Base-by-base conservation (phyloP, 92 coral and sea anemone species). In the Epizoanthus stellaris region DNA sequence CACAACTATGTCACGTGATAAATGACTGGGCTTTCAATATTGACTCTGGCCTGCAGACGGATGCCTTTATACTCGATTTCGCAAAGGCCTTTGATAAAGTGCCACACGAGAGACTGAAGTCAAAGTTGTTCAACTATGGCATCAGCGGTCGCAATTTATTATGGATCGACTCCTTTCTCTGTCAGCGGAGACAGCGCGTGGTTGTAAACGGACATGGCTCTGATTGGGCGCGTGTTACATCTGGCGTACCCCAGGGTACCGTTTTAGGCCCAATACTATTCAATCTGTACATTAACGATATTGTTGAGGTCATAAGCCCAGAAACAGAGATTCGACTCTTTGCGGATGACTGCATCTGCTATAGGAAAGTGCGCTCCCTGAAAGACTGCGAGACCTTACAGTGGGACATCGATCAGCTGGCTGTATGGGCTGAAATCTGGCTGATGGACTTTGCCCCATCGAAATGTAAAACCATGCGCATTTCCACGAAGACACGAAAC, bases 301-400 rank as follows among this genome's bases (percentile, higher is more conserved):
- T 69, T 38, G 17, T 38, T 25, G 52, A 34, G 13, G 20, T 25
- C 15, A n/a, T 69, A 36, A 10, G 68, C 68, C 68, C 68, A 63
- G 74, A 34, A 10, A 36, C 74, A 4, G 80, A 53, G 36, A 75
- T 75, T 21, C 80, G 65, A 53, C 66, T 79, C 12, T 79, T 79
- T 79, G 69, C 70, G 42, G 83, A 79, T 60, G 71, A 79, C 53
- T 56, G 83, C 19, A 38, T 79, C 39, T 79, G 43, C 39, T 77
- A 77, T 63, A 21, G 83, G 56, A 43, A 20, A 11, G 49, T 79
- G 6, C 45, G 69, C 56, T 79, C 83, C 25, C 68, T 61, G 56
- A 6, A 30, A 42, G 83, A 59, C 53, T 61, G 54, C 25, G 82
- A 56, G 62, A 39, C 64, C 40, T 6, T 49, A 20, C 53, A 74